Evolutionary conservation across 2,888 invertebrate species (phyloP).

Genomic region (Eudemis profundana): DNA sequence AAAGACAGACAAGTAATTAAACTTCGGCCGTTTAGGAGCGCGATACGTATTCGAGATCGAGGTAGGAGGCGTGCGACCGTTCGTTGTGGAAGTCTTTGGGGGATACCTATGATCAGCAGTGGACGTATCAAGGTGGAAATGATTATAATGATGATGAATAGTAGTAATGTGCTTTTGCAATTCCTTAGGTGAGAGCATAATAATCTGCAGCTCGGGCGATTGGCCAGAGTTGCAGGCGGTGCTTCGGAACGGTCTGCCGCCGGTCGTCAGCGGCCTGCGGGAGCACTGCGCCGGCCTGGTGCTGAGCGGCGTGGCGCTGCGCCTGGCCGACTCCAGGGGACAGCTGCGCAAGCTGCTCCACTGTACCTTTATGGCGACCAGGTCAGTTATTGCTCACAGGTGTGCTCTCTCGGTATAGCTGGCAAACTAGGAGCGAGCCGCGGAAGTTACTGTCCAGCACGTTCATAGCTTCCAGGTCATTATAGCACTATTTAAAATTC

Average conservation of each 20-base stretch:
- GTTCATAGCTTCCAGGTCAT: slow-evolving; percentile 87
- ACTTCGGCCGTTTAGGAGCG: no score
- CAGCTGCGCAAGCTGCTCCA: slow-evolving; percentile 83
- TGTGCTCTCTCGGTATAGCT: slow-evolving; percentile 63
- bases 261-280: slow-evolving; percentile 84
- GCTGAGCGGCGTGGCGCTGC: slow-evolving; percentile 88
- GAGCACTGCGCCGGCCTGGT: slow-evolving; percentile 84
- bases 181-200: slow-evolving; percentile 91
- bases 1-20: no score
- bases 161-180: no score
- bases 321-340: slow-evolving; percentile 83
- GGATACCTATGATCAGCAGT: no score
- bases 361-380: slow-evolving; percentile 88
- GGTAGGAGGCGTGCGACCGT: no score
- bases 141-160: no score
- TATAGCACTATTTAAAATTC: no score
- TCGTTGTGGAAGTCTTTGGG: no score
- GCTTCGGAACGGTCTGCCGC: slow-evolving; percentile 57
- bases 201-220: slow-evolving; percentile 86
- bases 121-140: no score
- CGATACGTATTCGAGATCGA: no score
- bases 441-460: slow-evolving; percentile 84
- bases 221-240: slow-evolving; percentile 62
- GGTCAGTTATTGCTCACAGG: slow-evolving; percentile 74
- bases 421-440: slow-evolving; percentile 80